Base-by-base conservation (phyloP, 2,888 invertebrate genomes). In the Torymus tubicola region DNA sequence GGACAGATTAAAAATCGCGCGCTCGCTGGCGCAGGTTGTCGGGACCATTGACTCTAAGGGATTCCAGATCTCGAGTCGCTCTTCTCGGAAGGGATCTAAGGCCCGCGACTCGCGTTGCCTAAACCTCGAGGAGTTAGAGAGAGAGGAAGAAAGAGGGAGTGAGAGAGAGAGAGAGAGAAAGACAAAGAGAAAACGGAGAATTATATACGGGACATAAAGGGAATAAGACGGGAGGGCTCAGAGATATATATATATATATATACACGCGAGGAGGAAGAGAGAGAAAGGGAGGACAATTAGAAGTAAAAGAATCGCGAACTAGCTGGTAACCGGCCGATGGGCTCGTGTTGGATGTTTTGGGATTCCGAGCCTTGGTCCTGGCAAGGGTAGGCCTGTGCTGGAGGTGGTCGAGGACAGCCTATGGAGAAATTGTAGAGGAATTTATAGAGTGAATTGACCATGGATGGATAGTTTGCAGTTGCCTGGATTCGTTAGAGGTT, bases 61-160 rank as follows among this genome's bases (percentile, higher is more conserved):
- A 81, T 81, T 79, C 71, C 79, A 67, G 63, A 76, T 76, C 80
- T 78, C 74, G 73, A 68, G 74, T 80, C 78, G 68, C 50, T 74
- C 52, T 82, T 83, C 82, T 77, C 42, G 78, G 83, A 83, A 83
- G 74, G 79, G 82, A 78, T 80, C 83, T 78, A 78, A 81, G 78
- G 81, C 58, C 64, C 24, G 64, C 78, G 65, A 57, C 8, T 42
- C 42, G 42, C 42, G 42, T 42, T 42, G 42, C 42, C 42, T 42
- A 42, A 42, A 42, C 58, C 2, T n/a, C 24, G 31, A 31, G 21
- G 63, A 63, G 11, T 18, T 16, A 24, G 31, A 24, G 24, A 24
- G 13, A 0, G 2, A 10, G 63, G 12, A 14, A 63, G 31, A 57
- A 12, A 11, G 12, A 13, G 24, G 12, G 31, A 31, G 31, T 5